Conservation (phyloP, 2,797 vertebrate species). For the Acrossocheilus wenchowensis region DNA sequence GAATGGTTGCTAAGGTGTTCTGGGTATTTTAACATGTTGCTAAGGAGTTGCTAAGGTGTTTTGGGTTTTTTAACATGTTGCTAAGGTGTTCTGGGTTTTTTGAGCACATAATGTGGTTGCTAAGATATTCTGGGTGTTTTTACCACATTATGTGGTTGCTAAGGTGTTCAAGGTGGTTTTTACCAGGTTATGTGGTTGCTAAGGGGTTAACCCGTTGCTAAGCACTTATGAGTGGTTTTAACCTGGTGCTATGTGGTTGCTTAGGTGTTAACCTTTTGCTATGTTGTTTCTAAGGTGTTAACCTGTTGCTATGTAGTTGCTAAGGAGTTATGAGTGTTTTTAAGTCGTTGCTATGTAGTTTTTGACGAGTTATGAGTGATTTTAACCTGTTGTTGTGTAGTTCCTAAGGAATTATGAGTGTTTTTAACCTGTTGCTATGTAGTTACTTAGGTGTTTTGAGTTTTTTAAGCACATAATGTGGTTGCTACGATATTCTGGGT, state of each 20-base stretch:
- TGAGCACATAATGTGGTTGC: neutral
- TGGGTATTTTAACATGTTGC: neutral
- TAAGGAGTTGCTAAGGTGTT: neutral
- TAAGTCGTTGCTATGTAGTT: too few relatives aligned
- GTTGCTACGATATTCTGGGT: neutral
- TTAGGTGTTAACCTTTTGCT: too few relatives aligned
- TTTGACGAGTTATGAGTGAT: too few relatives aligned
- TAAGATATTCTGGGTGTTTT: neutral
- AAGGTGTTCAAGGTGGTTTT: neutral
- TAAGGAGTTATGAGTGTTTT: too few relatives aligned
- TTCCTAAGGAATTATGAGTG: neutral
- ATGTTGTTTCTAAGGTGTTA: too few relatives aligned
- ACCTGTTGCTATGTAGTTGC: too few relatives aligned
- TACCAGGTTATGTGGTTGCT: neutral
- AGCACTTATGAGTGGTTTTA: too few relatives aligned
- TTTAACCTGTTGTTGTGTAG: too few relatives aligned
- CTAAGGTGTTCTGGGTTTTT: neutral
- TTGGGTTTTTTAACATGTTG: neutral
- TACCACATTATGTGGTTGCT: neutral
- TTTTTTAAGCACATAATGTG: neutral
- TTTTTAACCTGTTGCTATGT: neutral
- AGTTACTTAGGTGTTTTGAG: neutral
- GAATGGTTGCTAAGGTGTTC: neutral
- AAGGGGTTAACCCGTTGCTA: neutral
- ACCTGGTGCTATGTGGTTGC: too few relatives aligned